These are phyloP conservation scores for Cremastobaeus sp. DNA, from an alignment of 2,888 invertebrate genomes.

Conservation along the genomic window DNA sequence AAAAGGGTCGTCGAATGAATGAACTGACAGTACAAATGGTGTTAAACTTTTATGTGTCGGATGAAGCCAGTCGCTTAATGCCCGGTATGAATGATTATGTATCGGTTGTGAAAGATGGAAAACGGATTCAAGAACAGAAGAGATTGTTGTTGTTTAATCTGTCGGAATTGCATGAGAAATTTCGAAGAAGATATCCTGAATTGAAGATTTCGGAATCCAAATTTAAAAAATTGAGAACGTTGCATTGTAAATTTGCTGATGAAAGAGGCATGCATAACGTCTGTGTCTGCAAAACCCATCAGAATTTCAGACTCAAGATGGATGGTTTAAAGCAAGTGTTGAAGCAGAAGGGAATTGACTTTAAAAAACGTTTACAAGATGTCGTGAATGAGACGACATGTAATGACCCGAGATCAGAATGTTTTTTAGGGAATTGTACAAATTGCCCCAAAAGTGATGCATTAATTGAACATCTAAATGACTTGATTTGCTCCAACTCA, in stretches of 20 bases:
- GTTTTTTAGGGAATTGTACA: conserved; percentile 29
- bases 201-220: conserved; percentile 21
- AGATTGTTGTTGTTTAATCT: conserved; percentile 27
- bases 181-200: conserved; percentile 17
- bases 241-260: conserved; percentile 25
- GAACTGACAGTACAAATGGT: conserved; percentile 16
- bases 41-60: conserved; percentile 24
- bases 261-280: conserved; percentile 25
- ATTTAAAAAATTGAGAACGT: conserved; percentile 17
- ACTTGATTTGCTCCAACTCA: conserved; percentile 14
- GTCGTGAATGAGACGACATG: conserved; percentile 12
- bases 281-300: conserved; percentile 37
- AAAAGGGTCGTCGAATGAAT: conserved; percentile 17
- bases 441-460: conserved; percentile 6
- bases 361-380: conserved; percentile 17
- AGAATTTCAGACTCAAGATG: conserved; percentile 25
- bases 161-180: conserved; percentile 19
- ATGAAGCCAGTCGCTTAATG: conserved; percentile 31
- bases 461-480: conserved; percentile 5
- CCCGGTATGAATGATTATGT: conserved; percentile 42
- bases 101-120: conserved; percentile 36
- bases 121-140: conserved; percentile 29
- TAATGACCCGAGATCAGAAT: conserved; percentile 11
- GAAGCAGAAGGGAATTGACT: conserved; percentile 11
- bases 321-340: conserved; percentile 18